Evolutionary conservation across 2,797 vertebrate genomes (phyloP), one percentile per base, ranked within the genome.

Genomic region (Macrochelys suwanniensis): DNA sequence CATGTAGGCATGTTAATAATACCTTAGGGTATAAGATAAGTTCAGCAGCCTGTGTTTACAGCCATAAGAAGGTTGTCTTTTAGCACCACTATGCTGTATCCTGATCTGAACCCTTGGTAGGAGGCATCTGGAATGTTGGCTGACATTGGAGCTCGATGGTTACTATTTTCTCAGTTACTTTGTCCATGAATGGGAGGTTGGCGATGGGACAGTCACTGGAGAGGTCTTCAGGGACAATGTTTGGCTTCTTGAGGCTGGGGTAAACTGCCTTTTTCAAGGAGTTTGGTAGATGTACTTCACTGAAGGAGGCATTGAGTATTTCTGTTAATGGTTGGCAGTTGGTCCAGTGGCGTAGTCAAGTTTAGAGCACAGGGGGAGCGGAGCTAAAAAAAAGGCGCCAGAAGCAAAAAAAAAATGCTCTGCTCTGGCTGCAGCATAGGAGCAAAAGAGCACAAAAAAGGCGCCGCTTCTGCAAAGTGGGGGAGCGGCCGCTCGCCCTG

Each of bases 161-260:
- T 42, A 71, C 17, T 45, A 45, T 21, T 74, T 74, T 74, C 42
- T 74, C 68, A 71, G 42, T n/a, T 90, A 74, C 50, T 87, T 80
- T 84, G 51, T 25, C 17, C 6, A 88, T 49, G n/a, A 90, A 93
- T 83, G 6, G 71, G 28, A 77, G 87, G 21, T 65, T 74, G 47
- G 37, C 90, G 93, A 87, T 6, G 12, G 33, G 26, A 11, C 33
- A 17, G 13, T 93, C 74, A 31, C 31, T 65, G 59, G 31, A 61
- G 59, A 61, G 26, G 56, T 59, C 56, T 77, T 5, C 50, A 11
- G 0, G 3, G 83, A 91, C 90, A 89, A 88, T 59, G 1, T 3
- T 11, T 83, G 7, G 42, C 51, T 93, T 87, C 92, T 81, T 59
- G 26, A 59, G 56, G 26, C 26, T 5, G 4, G 2, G 65, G 17